These are phyloP conservation scores for Eretmochelys imbricata DNA, from an alignment of 2,113 vertebrate genomes.

Conservation along the genomic window DNA sequence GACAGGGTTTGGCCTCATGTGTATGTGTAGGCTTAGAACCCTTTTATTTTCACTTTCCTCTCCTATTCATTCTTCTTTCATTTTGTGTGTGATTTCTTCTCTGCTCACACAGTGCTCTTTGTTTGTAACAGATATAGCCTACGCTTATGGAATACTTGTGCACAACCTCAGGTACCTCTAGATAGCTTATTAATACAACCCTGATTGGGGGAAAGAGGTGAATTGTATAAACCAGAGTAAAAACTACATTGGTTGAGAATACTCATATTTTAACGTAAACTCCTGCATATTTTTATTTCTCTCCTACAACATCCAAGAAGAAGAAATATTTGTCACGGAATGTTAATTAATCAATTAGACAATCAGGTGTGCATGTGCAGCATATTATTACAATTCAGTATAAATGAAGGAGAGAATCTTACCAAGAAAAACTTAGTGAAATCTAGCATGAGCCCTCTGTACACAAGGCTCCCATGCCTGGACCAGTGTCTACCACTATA, in stretches of 20 bases:
- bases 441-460: too few relatives aligned
- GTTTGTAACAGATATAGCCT: neutral
- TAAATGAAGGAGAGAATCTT: too few relatives aligned
- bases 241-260: neutral
- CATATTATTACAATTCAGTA: too few relatives aligned
- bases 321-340: too few relatives aligned
- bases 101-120: accelerated
- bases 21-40: too few relatives aligned
- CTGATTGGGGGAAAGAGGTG: neutral
- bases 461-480: too few relatives aligned
- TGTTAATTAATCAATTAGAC: too few relatives aligned
- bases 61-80: neutral
- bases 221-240: neutral
- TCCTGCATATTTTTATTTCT: neutral
- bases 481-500: too few relatives aligned
- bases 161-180: neutral
- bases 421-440: too few relatives aligned
- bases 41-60: neutral
- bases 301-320: too few relatives aligned
- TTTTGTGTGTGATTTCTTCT: neutral
- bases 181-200: neutral
- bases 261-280: neutral
- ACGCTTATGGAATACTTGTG: accelerated
- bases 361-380: too few relatives aligned
- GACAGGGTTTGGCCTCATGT: too few relatives aligned